phyloP scores from a whole-genome alignment of 1,140 invertebrate genomes.

The Drosophila miranda region DNA sequence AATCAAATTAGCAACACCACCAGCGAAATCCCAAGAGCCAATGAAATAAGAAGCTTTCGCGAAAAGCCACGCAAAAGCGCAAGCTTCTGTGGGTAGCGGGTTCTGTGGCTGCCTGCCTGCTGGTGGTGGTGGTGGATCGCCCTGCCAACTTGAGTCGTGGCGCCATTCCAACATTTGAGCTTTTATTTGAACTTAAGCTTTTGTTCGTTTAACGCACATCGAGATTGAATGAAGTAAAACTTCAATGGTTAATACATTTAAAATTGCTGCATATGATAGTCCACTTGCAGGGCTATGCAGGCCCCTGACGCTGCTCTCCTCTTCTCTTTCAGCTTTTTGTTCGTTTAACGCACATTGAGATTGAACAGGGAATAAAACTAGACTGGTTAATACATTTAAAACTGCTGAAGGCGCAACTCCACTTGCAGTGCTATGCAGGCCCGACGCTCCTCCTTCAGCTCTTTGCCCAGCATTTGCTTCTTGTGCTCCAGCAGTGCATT shows the following conservation, averaged over 20 bases:
- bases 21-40: constrained; percentile 67
- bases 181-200: constrained; percentile 40
- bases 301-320: constrained; percentile 85
- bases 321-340: constrained; percentile 24
- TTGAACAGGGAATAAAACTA: constrained; percentile 21
- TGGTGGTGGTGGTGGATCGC: too few species aligned
- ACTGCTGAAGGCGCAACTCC: constrained; percentile 81
- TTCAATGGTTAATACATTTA: constrained; percentile 43
- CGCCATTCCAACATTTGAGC: constrained; percentile 26
- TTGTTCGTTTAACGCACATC: constrained; percentile 33
- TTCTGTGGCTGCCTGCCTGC: too few species aligned
- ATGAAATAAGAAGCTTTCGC: constrained; percentile 42
- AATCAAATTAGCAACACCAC: constrained; percentile 49
- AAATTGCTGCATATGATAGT: constrained; percentile 79
- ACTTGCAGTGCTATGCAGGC: constrained; percentile 87
- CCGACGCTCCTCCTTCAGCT: constrained; percentile 87
- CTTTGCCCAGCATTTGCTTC: constrained; percentile 85
- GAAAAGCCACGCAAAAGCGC: constrained; percentile 3
- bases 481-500: constrained; percentile 87
- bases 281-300: constrained; percentile 86
- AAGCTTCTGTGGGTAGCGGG: too few species aligned
- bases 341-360: constrained; percentile 37
- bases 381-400: constrained; percentile 48
- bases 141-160: constrained; percentile 11
- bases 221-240: constrained; percentile 27